A percentile compares a stretch with the other conserved stretches of the same genome.
phyloP scores from a whole-genome alignment of 2,888 invertebrate genomes.

The Xanthia togata region DNA sequence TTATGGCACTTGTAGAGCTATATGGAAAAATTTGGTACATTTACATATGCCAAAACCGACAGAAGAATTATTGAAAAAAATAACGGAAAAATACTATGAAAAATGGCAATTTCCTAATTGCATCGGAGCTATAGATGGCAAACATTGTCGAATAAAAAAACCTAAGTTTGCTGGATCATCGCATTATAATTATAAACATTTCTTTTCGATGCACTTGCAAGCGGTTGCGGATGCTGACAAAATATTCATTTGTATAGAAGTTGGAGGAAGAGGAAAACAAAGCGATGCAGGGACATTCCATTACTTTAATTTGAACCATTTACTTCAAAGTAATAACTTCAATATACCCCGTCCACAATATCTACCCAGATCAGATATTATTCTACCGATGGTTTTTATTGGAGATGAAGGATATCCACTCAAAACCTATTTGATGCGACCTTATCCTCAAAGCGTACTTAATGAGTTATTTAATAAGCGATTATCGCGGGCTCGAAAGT shows the following conservation, averaged over 20 bases:
- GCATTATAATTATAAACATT: constrained; percentile 9
- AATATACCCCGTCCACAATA: too few relatives aligned
- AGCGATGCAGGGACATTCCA: constrained; percentile 62
- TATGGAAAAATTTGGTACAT: too few relatives aligned
- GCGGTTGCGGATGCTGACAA: constrained; percentile 56
- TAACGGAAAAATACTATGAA: constrained; percentile 45
- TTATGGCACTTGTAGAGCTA: too few relatives aligned
- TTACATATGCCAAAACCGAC: constrained; percentile 58
- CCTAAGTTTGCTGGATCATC: constrained; percentile 4
- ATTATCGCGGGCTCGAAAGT: constrained; percentile 35
- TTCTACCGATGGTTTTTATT: constrained; percentile 49
- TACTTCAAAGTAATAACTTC: too few relatives aligned
- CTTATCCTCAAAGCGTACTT: constrained; percentile 43
- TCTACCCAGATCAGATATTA: not conserved
- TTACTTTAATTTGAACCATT: constrained; percentile 57
- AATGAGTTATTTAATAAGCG: constrained; percentile 46
- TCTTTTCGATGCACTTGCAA: constrained; percentile 56
- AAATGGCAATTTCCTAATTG: constrained; percentile 6
- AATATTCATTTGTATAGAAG: constrained; percentile 48
- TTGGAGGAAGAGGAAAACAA: constrained; percentile 59
- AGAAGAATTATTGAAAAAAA: constrained; percentile 45
- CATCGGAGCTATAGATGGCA: too few relatives aligned
- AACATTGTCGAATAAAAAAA: not conserved
- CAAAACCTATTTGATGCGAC: constrained; percentile 57
- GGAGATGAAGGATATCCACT: constrained; percentile 59